Base-by-base conservation (phyloP, 2,113 vertebrate genomes). In the Cacatua alba region DNA sequence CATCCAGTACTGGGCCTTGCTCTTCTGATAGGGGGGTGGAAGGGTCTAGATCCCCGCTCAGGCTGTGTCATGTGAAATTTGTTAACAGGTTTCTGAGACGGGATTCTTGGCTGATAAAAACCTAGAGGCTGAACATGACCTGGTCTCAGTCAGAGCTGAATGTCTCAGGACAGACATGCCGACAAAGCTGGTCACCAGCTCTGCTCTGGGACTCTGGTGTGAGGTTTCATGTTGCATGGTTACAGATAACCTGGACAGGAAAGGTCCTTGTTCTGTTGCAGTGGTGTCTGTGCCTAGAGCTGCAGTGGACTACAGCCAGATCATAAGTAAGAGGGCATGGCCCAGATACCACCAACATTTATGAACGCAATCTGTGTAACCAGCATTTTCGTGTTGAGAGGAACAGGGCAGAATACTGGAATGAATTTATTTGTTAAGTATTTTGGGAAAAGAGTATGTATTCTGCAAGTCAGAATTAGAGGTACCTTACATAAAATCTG, bases 191-290 rank as follows among this genome's bases (percentile, higher is more conserved):
- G 14, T 91, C 69, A 52, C 46, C 52, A 68, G 35, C 76, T 86
- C 37, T 67, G 55, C 24, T 55, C 37, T 0, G 0, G 12, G 15
- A 28, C 68, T 70, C 28, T 4, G 2, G 3, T 71, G 39, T n/a
- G 57, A 86, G 63, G 43, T 84, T 86, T 82, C 39, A 20, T 33
- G 11, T 46, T 67, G 37, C 8, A 5, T 62, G 11, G 14, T 70
- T 86, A 17, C 17, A 21, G 83, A 8, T 63, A 60, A 60, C 52
- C 26, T 67, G 64, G 15, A 26, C 48, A 65, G 53, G 43, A 70
- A 35, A 79, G 21, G 18, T 79, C 37, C 44, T 76, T 60, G 12
- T 71, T 78, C 39, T 9, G 0, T 74, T 29, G 49, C 48, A 62
- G 33, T 12, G 12, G 3, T 82, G 43, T 77, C 49, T 69, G 70